Evolutionary conservation across 92 coral and sea anemone species (phyloP).

Genomic region (Epizoanthus fatuus): DNA sequence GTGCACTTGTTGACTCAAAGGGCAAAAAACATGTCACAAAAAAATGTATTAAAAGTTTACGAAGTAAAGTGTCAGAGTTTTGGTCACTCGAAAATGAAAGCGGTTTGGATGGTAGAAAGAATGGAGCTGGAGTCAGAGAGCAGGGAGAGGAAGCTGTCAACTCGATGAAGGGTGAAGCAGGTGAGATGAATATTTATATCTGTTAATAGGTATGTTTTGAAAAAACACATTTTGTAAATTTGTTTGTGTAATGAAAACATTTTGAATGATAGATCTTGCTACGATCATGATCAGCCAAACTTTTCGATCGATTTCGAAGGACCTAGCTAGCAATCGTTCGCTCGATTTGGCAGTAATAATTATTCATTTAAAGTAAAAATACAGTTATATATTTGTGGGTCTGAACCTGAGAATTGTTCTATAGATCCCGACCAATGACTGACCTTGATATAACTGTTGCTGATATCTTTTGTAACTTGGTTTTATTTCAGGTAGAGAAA

Average conservation of each 20-base stretch:
- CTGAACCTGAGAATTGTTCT: background rate
- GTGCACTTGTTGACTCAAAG: background rate
- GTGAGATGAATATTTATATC: background rate
- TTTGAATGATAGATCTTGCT: no score
- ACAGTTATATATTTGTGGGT: no score
- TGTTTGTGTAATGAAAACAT: background rate
- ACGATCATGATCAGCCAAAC: no score
- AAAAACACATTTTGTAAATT: background rate
- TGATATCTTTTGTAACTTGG: background rate
- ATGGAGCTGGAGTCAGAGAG: background rate
- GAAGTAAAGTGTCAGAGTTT: background rate
- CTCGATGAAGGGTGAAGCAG: background rate
- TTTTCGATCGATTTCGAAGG: no score
- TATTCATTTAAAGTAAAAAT: no score
- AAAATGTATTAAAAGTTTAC: slow-evolving; percentile 7
- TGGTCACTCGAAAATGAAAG: background rate
- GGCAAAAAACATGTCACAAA: slow-evolving; percentile 1
- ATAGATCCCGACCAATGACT: background rate
- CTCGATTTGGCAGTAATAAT: no score
- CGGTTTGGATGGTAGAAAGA: background rate
- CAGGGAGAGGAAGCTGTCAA: background rate
- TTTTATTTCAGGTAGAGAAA: background rate
- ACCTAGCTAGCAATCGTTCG: no score
- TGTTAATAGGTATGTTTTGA: no score
- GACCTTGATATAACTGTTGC: background rate